These are phyloP conservation scores for Drosophila equinoxialis DNA, from an alignment of 1,140 invertebrate species.

Conservation along the genomic window DNA sequence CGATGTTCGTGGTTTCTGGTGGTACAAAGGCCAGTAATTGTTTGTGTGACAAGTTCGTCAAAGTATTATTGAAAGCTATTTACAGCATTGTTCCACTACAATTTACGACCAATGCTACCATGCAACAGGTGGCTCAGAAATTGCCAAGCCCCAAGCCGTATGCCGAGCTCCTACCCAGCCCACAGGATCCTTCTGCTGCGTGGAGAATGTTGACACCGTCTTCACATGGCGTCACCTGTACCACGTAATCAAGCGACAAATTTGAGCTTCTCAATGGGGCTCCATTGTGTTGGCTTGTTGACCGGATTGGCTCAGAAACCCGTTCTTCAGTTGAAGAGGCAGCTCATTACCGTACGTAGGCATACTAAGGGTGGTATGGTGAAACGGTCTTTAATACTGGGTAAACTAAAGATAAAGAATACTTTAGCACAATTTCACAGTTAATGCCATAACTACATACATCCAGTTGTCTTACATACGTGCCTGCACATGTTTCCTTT, in stretches of 20 bases:
- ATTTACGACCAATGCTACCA: neutral
- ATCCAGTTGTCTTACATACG: too few species aligned
- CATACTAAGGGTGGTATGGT: too few species aligned
- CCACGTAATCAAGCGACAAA: slow-evolving; percentile 1
- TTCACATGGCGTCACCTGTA: neutral
- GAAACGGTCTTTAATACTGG: too few species aligned
- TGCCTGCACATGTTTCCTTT: neutral
- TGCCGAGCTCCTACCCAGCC: neutral
- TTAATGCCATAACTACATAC: too few species aligned
- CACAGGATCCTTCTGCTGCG: too few species aligned
- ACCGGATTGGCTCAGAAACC: neutral
- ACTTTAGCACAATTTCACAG: too few species aligned
- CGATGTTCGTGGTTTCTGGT: neutral
- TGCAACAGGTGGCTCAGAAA: neutral
- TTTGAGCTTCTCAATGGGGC: neutral
- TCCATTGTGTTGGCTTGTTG: slow-evolving; percentile 1
- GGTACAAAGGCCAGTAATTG: neutral
- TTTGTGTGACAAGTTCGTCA: neutral
- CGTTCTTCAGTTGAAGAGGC: neutral
- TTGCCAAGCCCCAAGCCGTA: neutral
- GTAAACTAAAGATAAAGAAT: too few species aligned
- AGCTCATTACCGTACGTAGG: neutral
- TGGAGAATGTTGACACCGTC: slow-evolving; percentile 7
- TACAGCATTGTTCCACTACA: slow-evolving; percentile 6
- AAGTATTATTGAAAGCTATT: slow-evolving; percentile 1